Evolutionary conservation across 2,113 vertebrate genomes (phyloP).

Genomic region (Illadopsis cleaveri): DNA sequence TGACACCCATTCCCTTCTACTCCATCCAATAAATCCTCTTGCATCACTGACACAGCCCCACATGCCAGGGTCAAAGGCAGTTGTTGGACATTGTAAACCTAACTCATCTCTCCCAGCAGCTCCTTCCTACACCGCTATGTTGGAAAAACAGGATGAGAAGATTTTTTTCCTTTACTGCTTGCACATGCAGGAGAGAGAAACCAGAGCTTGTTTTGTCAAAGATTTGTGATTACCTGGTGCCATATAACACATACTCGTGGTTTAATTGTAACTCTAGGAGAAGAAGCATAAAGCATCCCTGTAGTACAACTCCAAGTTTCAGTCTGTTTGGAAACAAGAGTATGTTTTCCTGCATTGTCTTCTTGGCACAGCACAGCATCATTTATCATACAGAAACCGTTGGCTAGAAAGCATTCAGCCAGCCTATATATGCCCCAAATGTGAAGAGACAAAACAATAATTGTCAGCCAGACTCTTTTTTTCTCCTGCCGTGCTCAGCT

Average conservation of each 20-base stretch:
- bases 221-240: background rate
- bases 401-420: background rate
- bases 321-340: background rate
- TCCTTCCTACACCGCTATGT: background rate
- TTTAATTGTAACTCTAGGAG: background rate
- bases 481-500: background rate
- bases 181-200: background rate
- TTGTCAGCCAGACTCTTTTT: background rate
- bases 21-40: background rate
- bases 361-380: background rate
- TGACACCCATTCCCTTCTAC: background rate
- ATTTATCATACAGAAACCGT: constrained; percentile 1
- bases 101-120: background rate
- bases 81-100: background rate
- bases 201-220: background rate
- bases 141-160: background rate
- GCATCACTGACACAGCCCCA: background rate
- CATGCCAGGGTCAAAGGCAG: background rate
- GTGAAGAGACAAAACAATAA: background rate
- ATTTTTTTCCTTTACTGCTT: background rate
- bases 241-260: background rate
- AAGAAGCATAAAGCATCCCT: background rate
- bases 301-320: background rate
- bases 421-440: background rate
- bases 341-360: background rate